These are phyloP conservation scores for Anomalospiza imberbis DNA, from an alignment of 2,797 vertebrate species.

Conservation along the genomic window DNA sequence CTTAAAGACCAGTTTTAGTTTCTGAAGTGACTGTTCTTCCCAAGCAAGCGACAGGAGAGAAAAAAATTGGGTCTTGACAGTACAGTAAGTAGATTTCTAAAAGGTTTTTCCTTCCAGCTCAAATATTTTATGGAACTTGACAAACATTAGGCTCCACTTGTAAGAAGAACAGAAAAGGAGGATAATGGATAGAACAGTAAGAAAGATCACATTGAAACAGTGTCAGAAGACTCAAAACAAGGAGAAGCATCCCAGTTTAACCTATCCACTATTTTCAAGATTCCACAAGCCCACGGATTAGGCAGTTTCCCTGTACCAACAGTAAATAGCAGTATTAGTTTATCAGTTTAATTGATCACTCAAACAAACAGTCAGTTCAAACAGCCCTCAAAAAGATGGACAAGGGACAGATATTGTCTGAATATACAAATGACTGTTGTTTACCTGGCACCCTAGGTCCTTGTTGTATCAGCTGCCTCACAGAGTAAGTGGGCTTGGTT, in stretches of 20 bases:
- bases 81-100: constrained; percentile 26
- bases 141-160: constrained; percentile 14
- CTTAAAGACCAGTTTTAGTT: neutral
- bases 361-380: constrained; percentile 5
- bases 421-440: neutral
- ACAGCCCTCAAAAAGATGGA: neutral
- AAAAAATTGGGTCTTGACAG: constrained; percentile 22
- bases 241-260: neutral
- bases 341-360: neutral
- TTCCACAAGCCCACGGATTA: neutral
- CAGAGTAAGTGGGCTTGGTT: constrained; percentile 5
- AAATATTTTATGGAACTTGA: constrained; percentile 33
- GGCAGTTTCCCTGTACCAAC: neutral
- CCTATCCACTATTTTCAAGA: neutral
- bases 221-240: constrained; percentile 22
- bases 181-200: constrained; percentile 3
- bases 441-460: constrained; percentile 22
- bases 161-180: constrained; percentile 11
- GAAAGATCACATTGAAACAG: constrained; percentile 5
- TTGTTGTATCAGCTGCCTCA: neutral
- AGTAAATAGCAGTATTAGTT: neutral
- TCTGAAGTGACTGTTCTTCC: constrained; percentile 24
- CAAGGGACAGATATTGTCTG: neutral
- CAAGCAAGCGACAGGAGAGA: neutral
- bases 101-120: constrained; percentile 36